Evolutionary conservation across 1,140 invertebrate genomes (phyloP).

Genomic region (Nasonia longicornis): DNA sequence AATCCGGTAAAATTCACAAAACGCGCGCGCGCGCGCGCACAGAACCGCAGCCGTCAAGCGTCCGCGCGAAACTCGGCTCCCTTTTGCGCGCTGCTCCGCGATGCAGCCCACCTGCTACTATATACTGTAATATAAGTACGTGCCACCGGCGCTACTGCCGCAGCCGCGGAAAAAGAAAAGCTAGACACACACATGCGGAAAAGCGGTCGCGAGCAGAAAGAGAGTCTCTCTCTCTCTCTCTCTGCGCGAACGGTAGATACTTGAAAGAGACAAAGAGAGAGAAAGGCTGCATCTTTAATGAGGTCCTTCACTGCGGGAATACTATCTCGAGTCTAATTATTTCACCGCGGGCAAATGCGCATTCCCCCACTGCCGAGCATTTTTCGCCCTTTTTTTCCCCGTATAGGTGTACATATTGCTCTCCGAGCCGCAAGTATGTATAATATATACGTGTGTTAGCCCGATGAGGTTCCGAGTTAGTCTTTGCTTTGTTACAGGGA

Average conservation of each 20-base stretch:
- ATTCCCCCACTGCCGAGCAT: neutral
- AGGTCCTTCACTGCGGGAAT: conserved; percentile 52
- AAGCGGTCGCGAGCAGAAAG: neutral
- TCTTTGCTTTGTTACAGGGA: neutral
- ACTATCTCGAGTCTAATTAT: conserved; percentile 52
- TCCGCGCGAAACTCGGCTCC: conserved; percentile 43
- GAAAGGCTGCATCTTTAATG: conserved; percentile 54
- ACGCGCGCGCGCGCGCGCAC: neutral
- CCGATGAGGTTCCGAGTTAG: neutral
- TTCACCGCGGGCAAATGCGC: conserved; percentile 29
- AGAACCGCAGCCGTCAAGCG: conserved; percentile 17
- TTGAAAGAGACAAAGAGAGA: neutral
- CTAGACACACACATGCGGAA: neutral
- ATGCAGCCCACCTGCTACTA: neutral
- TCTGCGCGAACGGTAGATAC: conserved; percentile 22
- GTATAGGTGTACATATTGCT: neutral
- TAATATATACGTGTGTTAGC: too few species aligned
- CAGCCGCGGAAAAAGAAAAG: conserved; percentile 24
- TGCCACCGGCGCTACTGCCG: conserved; percentile 11
- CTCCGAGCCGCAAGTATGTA: too few species aligned
- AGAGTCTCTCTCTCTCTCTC: neutral
- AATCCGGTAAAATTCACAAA: neutral
- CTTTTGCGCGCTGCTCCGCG: neutral
- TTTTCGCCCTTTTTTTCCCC: neutral
- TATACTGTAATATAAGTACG: neutral